Evolutionary conservation across 2,113 vertebrate genomes (phyloP).

Genomic region (Plectropomus leopardus): DNA sequence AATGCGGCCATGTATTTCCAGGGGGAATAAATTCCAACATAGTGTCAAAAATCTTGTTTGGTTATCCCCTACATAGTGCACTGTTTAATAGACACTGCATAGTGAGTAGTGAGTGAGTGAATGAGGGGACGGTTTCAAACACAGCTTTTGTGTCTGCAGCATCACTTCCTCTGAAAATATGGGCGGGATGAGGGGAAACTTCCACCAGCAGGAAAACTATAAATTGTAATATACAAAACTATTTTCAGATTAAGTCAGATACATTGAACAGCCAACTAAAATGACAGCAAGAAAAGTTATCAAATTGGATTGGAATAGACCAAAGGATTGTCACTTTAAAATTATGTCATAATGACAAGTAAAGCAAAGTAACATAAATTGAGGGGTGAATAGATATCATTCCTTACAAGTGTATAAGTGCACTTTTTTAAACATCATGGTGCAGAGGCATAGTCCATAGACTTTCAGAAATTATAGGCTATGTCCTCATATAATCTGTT

Average conservation of each 20-base stretch:
- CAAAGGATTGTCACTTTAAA: not conserved
- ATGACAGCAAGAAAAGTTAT: not conserved
- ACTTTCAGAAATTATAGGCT: too few relatives aligned
- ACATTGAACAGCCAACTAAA: not conserved
- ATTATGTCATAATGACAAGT: not conserved
- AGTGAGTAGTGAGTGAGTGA: too few relatives aligned
- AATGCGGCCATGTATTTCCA: too few relatives aligned
- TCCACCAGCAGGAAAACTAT: not conserved
- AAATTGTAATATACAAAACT: not conserved
- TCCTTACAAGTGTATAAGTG: not conserved
- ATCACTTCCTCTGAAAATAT: constrained; percentile 2
- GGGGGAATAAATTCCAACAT: too few relatives aligned
- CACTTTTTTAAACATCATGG: not conserved
- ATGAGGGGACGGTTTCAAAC: too few relatives aligned
- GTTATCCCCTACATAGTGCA: too few relatives aligned
- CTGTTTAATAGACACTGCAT: too few relatives aligned
- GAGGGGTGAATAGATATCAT: not conserved
- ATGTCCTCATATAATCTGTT: not conserved
- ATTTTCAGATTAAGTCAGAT: not conserved
- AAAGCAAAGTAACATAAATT: not conserved
- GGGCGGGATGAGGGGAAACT: not conserved
- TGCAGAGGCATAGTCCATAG: not conserved
- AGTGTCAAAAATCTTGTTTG: too few relatives aligned
- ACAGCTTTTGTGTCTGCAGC: not conserved
- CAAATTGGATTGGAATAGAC: not conserved